phyloP scores from a whole-genome alignment of 2,888 invertebrate species.

The Lamellibrachia columna region DNA sequence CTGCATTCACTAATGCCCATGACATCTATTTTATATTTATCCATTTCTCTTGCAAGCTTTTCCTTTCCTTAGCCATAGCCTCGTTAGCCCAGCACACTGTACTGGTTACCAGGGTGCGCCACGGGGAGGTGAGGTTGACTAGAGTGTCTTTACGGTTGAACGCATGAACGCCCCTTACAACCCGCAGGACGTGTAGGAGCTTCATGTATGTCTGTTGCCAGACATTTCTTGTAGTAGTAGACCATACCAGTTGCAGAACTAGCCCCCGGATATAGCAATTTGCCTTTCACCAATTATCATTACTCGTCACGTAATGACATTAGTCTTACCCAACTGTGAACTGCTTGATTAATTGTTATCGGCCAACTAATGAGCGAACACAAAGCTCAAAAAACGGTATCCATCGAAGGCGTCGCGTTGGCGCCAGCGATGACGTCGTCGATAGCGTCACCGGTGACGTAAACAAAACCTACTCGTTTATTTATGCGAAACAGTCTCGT shows the following conservation, averaged over 20 bases:
- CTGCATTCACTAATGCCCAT: no score
- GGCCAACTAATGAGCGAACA: neutral
- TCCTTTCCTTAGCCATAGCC: no score
- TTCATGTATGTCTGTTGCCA: neutral
- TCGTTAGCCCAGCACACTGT: no score
- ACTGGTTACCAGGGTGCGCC: no score
- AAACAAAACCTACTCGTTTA: neutral
- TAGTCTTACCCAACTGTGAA: slow-evolving; percentile 12
- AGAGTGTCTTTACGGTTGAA: no score
- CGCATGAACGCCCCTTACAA: no score
- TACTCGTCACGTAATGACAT: neutral
- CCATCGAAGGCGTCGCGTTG: neutral
- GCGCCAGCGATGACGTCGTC: neutral
- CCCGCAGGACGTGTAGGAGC: no score
- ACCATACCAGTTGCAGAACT: neutral
- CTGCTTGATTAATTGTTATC: neutral
- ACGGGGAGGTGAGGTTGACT: no score
- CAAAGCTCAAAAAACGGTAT: neutral
- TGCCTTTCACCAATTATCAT: neutral
- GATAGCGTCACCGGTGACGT: neutral
- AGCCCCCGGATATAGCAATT: slow-evolving; percentile 4
- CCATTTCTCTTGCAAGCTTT: no score
- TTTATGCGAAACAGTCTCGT: neutral
- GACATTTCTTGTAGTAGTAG: neutral
- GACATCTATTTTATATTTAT: no score